phyloP scores from a whole-genome alignment of 1,140 invertebrate species.

The Liolophura sinensis region DNA sequence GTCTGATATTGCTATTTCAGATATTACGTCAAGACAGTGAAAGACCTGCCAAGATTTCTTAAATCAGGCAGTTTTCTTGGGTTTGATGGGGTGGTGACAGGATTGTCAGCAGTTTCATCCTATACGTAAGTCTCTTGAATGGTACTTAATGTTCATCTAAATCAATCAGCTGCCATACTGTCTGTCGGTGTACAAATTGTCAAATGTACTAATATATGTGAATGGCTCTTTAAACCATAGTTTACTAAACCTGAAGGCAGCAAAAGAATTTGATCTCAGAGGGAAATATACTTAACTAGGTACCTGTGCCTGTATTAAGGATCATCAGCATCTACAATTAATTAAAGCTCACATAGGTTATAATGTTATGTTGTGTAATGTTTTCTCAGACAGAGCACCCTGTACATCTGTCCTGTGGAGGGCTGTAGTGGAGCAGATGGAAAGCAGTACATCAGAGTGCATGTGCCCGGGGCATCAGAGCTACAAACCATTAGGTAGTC shows the following conservation, averaged over 20 bases:
- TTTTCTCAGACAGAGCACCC: constrained; percentile 30
- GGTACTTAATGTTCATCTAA: no score
- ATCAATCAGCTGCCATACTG: background rate
- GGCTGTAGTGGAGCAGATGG: constrained; percentile 36
- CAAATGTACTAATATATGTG: no score
- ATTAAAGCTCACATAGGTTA: no score
- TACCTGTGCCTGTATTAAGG: no score
- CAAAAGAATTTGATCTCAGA: no score
- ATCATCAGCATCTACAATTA: no score
- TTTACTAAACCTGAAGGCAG: no score
- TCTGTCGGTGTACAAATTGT: background rate
- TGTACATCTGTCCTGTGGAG: constrained; percentile 32
- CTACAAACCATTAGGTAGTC: constrained; percentile 40
- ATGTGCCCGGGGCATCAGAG: constrained; percentile 42
- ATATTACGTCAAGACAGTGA: background rate
- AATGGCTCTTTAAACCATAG: no score
- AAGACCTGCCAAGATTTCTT: constrained; percentile 9
- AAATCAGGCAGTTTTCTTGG: constrained; percentile 4
- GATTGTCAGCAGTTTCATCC: constrained; percentile 27
- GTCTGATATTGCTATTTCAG: no score
- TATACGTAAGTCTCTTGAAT: constrained; percentile 31
- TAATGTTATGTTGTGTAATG: background rate
- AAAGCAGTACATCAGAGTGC: constrained; percentile 41
- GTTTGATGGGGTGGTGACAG: constrained; percentile 25
- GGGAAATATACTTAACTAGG: no score